Evolutionary conservation across 2,797 vertebrate species (phyloP).

Genomic region (Peromyscus attwateri): DNA sequence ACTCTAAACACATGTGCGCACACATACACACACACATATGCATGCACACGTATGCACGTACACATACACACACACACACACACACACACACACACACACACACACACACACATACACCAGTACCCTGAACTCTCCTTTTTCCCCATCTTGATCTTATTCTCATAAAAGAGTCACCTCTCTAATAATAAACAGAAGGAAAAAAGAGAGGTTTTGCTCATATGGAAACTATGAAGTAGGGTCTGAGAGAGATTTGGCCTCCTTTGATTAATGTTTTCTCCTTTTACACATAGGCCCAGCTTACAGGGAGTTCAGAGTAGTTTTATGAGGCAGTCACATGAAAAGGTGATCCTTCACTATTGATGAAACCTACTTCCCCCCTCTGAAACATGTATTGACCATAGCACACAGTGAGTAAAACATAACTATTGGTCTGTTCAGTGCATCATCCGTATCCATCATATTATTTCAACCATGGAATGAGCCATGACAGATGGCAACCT

Average conservation of each 20-base stretch:
- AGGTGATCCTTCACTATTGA: not conserved
- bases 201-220: not conserved
- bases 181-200: not conserved
- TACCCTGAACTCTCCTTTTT: not conserved
- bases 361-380: not conserved
- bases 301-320: not conserved
- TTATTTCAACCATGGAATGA: not conserved
- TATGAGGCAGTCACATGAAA: not conserved
- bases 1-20: not conserved
- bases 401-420: not conserved
- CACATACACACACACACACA: not conserved
- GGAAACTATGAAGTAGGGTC: conserved; percentile 56
- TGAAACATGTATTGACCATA: not conserved
- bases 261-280: conserved; percentile 69
- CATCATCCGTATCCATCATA: rapidly evolving
- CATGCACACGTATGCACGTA: not conserved
- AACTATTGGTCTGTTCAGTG: not conserved
- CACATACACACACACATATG: not conserved
- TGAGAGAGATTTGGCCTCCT: conserved; percentile 7
- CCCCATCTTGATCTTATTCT: not conserved
- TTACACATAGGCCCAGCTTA: conserved; percentile 15
- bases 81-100: not conserved
- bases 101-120: not conserved
- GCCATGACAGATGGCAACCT: not conserved
- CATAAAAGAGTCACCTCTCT: not conserved